Base-by-base conservation (phyloP, 2,797 vertebrate species). In the Typhlichthys eigenmanni region DNA sequence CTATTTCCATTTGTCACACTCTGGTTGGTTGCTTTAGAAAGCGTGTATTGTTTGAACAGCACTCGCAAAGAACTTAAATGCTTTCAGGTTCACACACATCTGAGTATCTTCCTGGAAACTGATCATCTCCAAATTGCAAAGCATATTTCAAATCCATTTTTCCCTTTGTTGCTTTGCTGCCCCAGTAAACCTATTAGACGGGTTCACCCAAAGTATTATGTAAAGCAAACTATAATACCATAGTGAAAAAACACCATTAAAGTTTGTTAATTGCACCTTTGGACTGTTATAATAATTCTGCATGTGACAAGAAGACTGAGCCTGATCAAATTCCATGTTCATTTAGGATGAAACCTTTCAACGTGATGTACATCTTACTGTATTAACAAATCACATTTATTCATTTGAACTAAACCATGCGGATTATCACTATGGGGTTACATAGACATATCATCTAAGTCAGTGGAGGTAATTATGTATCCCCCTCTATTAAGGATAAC, bases 1-100 rank as follows among this genome's bases (percentile, higher is more conserved):
- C 69, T 76, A 78, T 80, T 83, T 80, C 81, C 81, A 81, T 84
- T 80, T 75, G 80, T 80, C 83, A 88, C 81, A 83, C 66, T 77
- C 74, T 58, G 61, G 71, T 81, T 55, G 69, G 62, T 78, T 60
- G 57, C 69, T 60, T 66, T 67, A 57, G 47, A 61, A 52, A 69
- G 69, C 71, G 51, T 66, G 63, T 71, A 64, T 71, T 76, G 81
- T 74, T 56, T 78, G 69, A 78, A 46, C 57, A 64, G 62, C 48
- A 76, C 71, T 70, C 56, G 60, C 54, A 50, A 64, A 68, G 69
- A 65, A 75, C 75, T 75, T 67, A 66, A 10, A 66, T 67, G 56
- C 82, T 82, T 82, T 83, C 82, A 62, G 72, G 66, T 68, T 78
- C 66, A 80, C 68, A 80, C 65, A 68, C 75, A 70, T 79, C 74